phyloP scores from a whole-genome alignment of 2,113 vertebrate species.

The Thymallus thymallus region DNA sequence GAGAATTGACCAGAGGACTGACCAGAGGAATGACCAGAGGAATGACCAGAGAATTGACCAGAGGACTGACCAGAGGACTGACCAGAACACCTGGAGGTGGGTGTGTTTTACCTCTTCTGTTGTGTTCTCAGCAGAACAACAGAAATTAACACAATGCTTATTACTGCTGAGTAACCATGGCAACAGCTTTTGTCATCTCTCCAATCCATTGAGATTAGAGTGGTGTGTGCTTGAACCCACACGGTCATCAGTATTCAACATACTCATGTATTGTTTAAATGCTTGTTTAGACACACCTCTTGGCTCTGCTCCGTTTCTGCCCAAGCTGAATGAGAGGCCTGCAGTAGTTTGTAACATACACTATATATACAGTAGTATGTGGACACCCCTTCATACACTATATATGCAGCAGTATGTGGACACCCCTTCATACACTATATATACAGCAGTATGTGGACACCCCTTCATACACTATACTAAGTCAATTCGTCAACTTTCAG shows the following conservation, averaged over 20 bases:
- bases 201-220: slow-evolving; percentile 8
- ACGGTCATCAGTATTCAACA: neutral
- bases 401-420: too few relatives aligned
- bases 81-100: slow-evolving; percentile 35
- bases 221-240: slow-evolving; percentile 16
- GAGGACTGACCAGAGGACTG: slow-evolving; percentile 70
- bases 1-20: too few relatives aligned
- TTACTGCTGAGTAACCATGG: slow-evolving; percentile 40
- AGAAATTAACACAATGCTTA: slow-evolving; percentile 14
- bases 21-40: too few relatives aligned
- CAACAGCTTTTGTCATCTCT: slow-evolving; percentile 27
- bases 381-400: too few relatives aligned
- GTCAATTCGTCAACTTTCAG: too few relatives aligned
- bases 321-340: neutral
- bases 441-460: too few relatives aligned
- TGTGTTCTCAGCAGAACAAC: slow-evolving; percentile 7
- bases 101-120: neutral
- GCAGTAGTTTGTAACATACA: neutral
- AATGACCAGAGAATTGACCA: slow-evolving; percentile 31
- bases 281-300: neutral
- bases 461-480: too few relatives aligned
- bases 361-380: too few relatives aligned
- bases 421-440: too few relatives aligned
- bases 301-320: neutral
- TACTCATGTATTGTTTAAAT: neutral